A percentile compares a stretch with the other conserved stretches of the same genome.
Conservation (phyloP, 2,888 invertebrate genomes). For the Sclerodermus sp. region DNA sequence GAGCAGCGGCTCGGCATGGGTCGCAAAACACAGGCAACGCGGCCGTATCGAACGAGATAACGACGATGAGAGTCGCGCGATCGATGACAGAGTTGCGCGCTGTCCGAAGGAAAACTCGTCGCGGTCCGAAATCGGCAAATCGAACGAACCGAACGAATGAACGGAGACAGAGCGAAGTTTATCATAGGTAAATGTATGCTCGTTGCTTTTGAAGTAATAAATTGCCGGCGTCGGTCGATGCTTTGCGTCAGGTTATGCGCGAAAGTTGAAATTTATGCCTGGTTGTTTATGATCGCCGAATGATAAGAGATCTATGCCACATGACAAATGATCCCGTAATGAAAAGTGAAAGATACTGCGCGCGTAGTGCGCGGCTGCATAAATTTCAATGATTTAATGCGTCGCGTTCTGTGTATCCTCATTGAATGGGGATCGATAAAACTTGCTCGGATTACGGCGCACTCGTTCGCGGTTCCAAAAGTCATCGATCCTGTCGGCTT, state of each 20-base stretch:
- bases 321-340: conserved; percentile 58
- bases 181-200: conserved; percentile 42
- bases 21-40: no score
- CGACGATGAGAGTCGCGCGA: no score
- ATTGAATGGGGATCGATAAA: conserved; percentile 51
- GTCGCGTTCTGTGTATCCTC: conserved; percentile 45
- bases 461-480: conserved; percentile 21
- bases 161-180: conserved; percentile 32
- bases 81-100: not conserved
- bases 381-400: conserved; percentile 59
- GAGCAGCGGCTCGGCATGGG: no score
- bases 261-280: conserved; percentile 58
- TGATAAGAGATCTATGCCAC: conserved; percentile 57
- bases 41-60: no score
- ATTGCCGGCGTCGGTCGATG: conserved; percentile 47
- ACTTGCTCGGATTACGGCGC: conserved; percentile 25
- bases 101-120: not conserved
- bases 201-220: conserved; percentile 53
- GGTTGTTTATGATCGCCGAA: conserved; percentile 57
- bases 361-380: conserved; percentile 48
- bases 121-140: conserved; percentile 3
- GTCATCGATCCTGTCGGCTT: conserved; percentile 25
- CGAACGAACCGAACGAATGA: no score
- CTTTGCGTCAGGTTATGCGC: conserved; percentile 55
- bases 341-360: conserved; percentile 59